Conservation (phyloP, 2,888 invertebrate species). For the Notocelia uddmanniana region DNA sequence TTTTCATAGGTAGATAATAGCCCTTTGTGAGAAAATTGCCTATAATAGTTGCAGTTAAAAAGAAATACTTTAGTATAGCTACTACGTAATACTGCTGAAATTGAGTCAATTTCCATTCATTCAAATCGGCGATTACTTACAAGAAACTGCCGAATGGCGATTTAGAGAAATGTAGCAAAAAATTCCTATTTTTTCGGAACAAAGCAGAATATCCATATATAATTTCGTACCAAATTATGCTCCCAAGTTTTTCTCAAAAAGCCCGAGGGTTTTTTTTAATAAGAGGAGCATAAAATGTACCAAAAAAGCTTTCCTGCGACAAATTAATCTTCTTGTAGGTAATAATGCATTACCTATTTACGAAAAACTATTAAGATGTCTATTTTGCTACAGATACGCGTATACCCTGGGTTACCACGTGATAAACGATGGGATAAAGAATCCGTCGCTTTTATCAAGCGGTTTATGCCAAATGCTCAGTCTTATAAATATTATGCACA, state of each 20-base stretch:
- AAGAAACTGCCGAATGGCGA: not conserved
- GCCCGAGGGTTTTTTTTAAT: not conserved
- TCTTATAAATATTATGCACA: no score
- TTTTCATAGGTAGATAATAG: not conserved
- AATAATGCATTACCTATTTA: slow-evolving; percentile 1
- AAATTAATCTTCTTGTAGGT: slow-evolving; percentile 9
- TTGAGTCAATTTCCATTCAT: not conserved
- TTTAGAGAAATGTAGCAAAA: not conserved
- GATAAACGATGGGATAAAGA: not conserved
- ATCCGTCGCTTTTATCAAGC: not conserved
- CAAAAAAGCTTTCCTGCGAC: not conserved
- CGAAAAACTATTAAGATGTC: slow-evolving; percentile 5
- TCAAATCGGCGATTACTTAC: slow-evolving; percentile 4
- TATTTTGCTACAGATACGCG: not conserved
- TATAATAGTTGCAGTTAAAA: not conserved
- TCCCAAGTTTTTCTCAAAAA: not conserved
- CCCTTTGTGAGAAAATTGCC: not conserved
- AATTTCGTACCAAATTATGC: not conserved
- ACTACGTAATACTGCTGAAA: not conserved
- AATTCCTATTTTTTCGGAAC: not conserved
- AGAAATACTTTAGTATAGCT: no score
- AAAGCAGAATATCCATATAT: no score
- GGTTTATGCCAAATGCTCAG: not conserved
- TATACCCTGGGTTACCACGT: not conserved
- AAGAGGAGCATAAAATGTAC: not conserved